phyloP scores from a whole-genome alignment of 1,140 invertebrate genomes.

The Maconellicoccus hirsutus region DNA sequence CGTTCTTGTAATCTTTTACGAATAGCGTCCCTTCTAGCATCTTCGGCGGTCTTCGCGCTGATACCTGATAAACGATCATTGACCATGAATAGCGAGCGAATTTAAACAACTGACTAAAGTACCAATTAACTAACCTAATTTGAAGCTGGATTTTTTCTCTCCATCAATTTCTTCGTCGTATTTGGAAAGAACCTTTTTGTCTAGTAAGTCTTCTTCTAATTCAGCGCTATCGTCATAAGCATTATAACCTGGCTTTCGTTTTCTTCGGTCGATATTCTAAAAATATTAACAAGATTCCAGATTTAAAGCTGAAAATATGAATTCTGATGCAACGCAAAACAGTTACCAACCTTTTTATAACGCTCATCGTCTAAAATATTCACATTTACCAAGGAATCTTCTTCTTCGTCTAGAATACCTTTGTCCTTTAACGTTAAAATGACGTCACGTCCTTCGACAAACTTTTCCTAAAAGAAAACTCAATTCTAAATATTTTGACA shows the following conservation, averaged over 20 bases:
- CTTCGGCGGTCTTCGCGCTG: neutral
- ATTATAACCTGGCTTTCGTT: slow-evolving; percentile 64
- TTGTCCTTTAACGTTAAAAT: slow-evolving; percentile 92
- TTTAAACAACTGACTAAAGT: neutral
- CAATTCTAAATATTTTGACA: slow-evolving; percentile 22
- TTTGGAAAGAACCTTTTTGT: slow-evolving; percentile 70
- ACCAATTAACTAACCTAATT: slow-evolving; percentile 47
- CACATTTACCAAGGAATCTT: slow-evolving; percentile 88
- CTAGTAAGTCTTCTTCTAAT: slow-evolving; percentile 65
- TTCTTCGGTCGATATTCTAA: slow-evolving; percentile 72
- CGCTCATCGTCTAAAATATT: slow-evolving; percentile 90
- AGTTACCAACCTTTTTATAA: slow-evolving; percentile 56
- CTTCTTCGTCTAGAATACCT: slow-evolving; percentile 74
- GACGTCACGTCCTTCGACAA: slow-evolving; percentile 72
- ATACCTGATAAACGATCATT: slow-evolving; percentile 26
- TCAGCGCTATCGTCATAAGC: slow-evolving; percentile 59
- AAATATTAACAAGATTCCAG: slow-evolving; percentile 27
- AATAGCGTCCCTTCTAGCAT: neutral
- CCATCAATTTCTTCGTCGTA: slow-evolving; percentile 94
- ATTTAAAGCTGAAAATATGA: too few species aligned
- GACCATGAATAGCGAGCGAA: slow-evolving; percentile 30
- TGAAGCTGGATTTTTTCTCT: slow-evolving; percentile 61
- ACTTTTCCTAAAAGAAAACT: slow-evolving; percentile 45
- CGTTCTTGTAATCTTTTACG: neutral
- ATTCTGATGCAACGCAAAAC: slow-evolving; percentile 22